phyloP scores from a whole-genome alignment of 2,888 invertebrate species.

The Mimas tiliae region DNA sequence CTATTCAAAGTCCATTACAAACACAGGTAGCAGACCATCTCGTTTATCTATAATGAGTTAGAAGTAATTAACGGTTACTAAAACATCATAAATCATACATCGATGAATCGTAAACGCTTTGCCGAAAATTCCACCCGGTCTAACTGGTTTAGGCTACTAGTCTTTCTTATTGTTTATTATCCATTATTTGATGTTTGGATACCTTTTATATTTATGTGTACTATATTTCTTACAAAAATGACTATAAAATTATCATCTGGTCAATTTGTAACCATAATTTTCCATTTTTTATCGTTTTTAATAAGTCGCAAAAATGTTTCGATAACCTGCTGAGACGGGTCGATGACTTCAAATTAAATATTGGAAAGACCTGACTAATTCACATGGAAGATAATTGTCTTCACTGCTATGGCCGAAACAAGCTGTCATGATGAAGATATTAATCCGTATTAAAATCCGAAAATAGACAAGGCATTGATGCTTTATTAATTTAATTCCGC shows the following conservation, averaged over 20 bases:
- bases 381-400: not conserved
- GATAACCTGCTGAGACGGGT: not conserved
- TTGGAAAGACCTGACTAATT: not conserved
- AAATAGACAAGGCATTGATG: not conserved
- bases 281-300: not conserved
- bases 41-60: slow-evolving; percentile 10
- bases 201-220: not conserved
- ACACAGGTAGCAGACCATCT: slow-evolving; percentile 1
- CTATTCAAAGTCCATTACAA: not conserved
- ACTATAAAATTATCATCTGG: not conserved
- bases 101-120: not conserved
- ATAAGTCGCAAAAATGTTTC: slow-evolving; percentile 7
- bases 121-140: slow-evolving; percentile 1
- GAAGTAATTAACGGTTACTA: slow-evolving; percentile 22
- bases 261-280: not conserved
- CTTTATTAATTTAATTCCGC: slow-evolving; percentile 3
- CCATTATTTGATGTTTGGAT: not conserved
- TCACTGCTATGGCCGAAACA: not conserved
- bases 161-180: not conserved
- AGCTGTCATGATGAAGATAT: not conserved
- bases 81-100: slow-evolving; percentile 18
- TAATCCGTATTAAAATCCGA: not conserved
- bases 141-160: slow-evolving; percentile 1
- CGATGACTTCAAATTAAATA: not conserved
- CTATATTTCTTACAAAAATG: not conserved